Evolutionary conservation across 2,797 vertebrate genomes (phyloP).

Genomic region (Amazona ochrocephala): DNA sequence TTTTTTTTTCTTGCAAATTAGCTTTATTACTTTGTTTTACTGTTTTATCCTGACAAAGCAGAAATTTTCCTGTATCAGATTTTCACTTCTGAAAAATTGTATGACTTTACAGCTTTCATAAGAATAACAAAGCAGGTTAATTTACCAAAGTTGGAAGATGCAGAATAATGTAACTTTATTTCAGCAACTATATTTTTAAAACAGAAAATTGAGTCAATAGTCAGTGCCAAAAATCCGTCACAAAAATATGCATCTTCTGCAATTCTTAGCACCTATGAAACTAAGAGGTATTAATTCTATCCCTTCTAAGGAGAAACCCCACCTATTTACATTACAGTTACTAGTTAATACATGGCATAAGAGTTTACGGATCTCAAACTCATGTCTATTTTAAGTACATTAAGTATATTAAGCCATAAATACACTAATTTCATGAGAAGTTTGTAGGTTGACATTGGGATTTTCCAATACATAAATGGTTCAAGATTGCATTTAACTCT

Average conservation of each 20-base stretch:
- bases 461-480: not conserved
- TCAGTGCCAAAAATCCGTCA: not conserved
- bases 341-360: not conserved
- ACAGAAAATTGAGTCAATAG: not conserved
- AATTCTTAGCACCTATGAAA: not conserved
- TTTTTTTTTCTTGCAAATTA: not conserved
- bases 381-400: not conserved
- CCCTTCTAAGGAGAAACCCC: not conserved
- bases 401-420: not conserved
- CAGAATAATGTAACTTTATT: not conserved
- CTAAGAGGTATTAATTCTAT: not conserved
- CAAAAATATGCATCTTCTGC: not conserved
- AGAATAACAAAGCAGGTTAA: not conserved
- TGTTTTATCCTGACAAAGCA: not conserved
- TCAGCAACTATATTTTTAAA: not conserved
- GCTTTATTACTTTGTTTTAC: not conserved
- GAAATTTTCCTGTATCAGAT: not conserved
- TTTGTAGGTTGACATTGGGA: not conserved
- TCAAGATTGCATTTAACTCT: not conserved
- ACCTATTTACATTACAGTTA: not conserved
- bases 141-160: not conserved
- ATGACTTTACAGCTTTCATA: not conserved
- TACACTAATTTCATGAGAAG: not conserved
- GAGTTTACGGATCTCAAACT: not conserved
- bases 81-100: not conserved